Evolutionary conservation across 2,888 invertebrate species (phyloP), one percentile per base, ranked within the genome.

Genomic region (Phania funesta): DNA sequence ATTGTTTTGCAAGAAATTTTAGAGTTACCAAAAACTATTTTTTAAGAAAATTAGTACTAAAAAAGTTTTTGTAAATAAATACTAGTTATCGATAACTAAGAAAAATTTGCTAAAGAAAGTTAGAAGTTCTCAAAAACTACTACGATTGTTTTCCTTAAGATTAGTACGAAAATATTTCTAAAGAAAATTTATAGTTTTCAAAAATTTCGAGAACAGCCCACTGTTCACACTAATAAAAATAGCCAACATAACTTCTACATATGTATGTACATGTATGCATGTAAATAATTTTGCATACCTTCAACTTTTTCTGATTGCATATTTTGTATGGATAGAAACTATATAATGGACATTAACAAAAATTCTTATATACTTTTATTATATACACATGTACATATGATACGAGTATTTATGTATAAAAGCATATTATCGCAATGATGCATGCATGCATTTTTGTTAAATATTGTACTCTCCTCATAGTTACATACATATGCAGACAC

Each of bases 371-470:
- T 44, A 44, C 16, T 4, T 44, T n/a, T 2, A 18, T 2, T 44
- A 18, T 7, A 24, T 68, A 20, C 2, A 41, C 26, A n/a, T 41
- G 11, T 29, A n/a, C 4, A 38, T 26, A 0, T n/a, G n/a, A n/a
- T 16, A n/a, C 48, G 48, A 48, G 8, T 29, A 41, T 11, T 6
- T 38, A 22, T 52, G 29, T 24, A 8, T 4, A 22, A 18, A 67
- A 48, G 22, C 5, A 13, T 22, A 52, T 38, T 68, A 56, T 44
- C 46, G 68, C 68, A 56, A 20, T 29, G 44, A 73, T 52, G 60
- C 26, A 38, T 60, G 22, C 35, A 26, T 60, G 62, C 73, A 62
- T 16, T 71, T 46, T 70, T 41, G 41, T 70, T 32, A 68, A 71
- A 60, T 50, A 60, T 60, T 60, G 38, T 32, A 35, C 56, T 24